Conservation (phyloP, 1,140 invertebrate species). For the Drosophila quadrilineata region DNA sequence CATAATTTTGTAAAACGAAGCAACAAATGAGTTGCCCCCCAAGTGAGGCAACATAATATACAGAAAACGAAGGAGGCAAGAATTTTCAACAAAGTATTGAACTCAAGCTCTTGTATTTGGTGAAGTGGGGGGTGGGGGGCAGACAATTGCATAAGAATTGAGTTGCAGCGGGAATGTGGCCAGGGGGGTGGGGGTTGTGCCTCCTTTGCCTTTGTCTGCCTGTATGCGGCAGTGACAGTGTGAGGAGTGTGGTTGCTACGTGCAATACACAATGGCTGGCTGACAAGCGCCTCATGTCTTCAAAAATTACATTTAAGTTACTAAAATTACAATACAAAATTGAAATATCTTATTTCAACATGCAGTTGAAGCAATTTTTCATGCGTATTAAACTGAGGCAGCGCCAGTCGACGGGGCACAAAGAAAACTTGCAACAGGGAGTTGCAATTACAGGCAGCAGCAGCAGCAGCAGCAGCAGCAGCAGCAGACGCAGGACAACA, state of each 20-base stretch:
- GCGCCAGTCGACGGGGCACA: no score
- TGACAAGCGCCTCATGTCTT: constrained; percentile 51
- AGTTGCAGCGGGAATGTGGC: neutral
- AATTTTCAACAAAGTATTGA: constrained; percentile 31
- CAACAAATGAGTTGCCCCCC: constrained; percentile 48
- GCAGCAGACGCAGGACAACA: constrained; percentile 1
- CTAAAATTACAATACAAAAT: constrained; percentile 74
- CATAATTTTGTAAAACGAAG: constrained; percentile 64
- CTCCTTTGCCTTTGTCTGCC: neutral
- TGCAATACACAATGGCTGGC: constrained; percentile 31
- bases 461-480: neutral
- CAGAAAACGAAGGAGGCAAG: neutral
- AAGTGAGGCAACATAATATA: no score
- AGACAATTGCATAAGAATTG: constrained; percentile 34
- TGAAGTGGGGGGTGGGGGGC: no score
- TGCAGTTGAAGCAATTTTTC: constrained; percentile 69
- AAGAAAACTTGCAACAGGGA: neutral
- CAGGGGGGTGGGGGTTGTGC: neutral
- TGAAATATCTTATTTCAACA: constrained; percentile 75
- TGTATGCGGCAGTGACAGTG: neutral
- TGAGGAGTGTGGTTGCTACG: neutral
- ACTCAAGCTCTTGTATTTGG: constrained; percentile 7
- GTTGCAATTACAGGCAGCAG: constrained; percentile 31
- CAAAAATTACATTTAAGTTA: constrained; percentile 73
- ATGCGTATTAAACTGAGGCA: constrained; percentile 51